Base-by-base conservation (phyloP, 2,888 invertebrate genomes). In the Scaptomyza tumidula region DNA sequence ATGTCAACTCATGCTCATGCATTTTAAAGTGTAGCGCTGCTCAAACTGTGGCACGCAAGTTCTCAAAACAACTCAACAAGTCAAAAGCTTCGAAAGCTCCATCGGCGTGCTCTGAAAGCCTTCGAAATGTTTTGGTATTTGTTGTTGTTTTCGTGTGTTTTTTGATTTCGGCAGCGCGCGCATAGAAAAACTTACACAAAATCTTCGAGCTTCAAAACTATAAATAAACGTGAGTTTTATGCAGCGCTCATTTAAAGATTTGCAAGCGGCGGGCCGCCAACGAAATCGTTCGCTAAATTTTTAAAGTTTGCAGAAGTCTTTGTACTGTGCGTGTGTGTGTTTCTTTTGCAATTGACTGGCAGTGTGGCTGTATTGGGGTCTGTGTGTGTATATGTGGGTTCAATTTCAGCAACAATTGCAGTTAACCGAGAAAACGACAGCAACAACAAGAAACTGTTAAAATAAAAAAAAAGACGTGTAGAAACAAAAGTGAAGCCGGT, bases 171-270 rank as follows among this genome's bases (percentile, higher is more conserved):
- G 65, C 78, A 67, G 73, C 78, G 50, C 19, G 67, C 65, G 50
- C 72, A 50, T 80, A 80, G 84, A 76, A 82, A 82, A 80, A 78
- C 81, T 80, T 60, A 49, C 9, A 10, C 2, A 66, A 69, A 64
- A 75, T 63, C 63, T 19, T 16, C 62, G 54, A 66, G 60, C 66
- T 44, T 16, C 72, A 88, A 91, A 91, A 88, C 89, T 91, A 91
- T 90, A 91, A 91, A 90, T 91, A 91, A 91, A 90, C 85, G 89
- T 89, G 68, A 59, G 45, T 84, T 84, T 81, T 74, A 71, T 81
- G 88, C 79, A 87, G 87, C 80, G 86, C 85, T 88, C 90, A 91
- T 89, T 90, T 82, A 79, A 86, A 91, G 89, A 90, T 90, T 91
- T 90, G 87, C 88, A 85, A 89, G 87, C 84, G 84, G 78, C 80